Base-by-base conservation (phyloP, 53 echinoderm and acorn worm species). In the Holothuria scabra region DNA sequence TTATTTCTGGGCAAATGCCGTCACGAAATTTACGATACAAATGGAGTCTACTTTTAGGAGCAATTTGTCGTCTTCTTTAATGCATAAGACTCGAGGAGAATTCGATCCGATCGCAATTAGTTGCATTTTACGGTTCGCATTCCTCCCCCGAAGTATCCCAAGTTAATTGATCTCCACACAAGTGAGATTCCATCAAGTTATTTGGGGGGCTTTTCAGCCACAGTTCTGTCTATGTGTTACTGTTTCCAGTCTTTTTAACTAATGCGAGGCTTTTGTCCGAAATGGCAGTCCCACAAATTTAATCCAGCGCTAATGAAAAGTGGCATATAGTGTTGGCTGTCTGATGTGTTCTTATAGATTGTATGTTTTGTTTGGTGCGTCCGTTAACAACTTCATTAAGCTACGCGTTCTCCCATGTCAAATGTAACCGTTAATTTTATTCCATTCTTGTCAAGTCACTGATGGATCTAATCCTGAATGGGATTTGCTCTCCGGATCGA, bases 111-210 rank as follows among this genome's bases (percentile, higher is more conserved):
- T 72, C 44, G 72, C 72, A 72, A 72, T 72, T 72, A 72, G 72
- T 72, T 72, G 46, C 72, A 72, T 72, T 72, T 72, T 72, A 72
- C 72, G 72, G 72, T 72, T 72, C 72, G 72, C 72, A 44, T 72
- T 72, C 48, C 46, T 72, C 72, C 72, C 72, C 72, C 72, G 72
- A 37, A 72, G 72, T 72, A 72, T 38, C 72, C 41, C 46, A 19
- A n/a, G 72, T 72, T 72, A 72, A 72, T 72, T 72, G 72, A 72
- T 72, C 72, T 72, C 72, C 22, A 23, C 46, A 72, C 41, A 72
- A 72, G 72, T 44, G 72, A n/a, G n/a, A 72, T 72, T 72, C 72
- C 26, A 48, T 48, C 72, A 21, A 48, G 9, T 72, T 32, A 72
- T 72, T 44, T 72, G 69, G 72, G 69, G 72, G 72, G 72, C 72